Base-by-base conservation (phyloP, 2,888 invertebrate genomes). In the Darwinula stevensoni region DNA sequence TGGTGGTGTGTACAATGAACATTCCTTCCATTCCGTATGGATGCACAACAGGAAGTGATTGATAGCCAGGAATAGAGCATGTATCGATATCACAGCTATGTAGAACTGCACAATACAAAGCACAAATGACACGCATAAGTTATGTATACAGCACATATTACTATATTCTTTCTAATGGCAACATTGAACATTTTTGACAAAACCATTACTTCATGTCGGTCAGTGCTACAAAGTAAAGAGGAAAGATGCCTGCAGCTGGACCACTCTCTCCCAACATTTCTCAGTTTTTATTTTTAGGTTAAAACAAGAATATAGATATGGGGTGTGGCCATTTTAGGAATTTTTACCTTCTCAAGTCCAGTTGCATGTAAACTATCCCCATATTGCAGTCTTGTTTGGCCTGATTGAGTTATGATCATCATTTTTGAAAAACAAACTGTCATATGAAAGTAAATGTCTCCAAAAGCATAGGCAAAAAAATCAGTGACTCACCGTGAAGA, bases 11-110 rank as follows among this genome's bases (percentile, higher is more conserved):
- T 76, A 80, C 0, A 73, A 62, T 26, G 78, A 74, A 51, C 94
- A 94, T 40, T 75, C 78, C 44, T 76, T 72, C 86, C 88, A 94
- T 49, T 91, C 88, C 45, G 71, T 71, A 37, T 71, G 63, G 31
- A 94, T 71, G 48, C 97, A 97, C 40, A 69, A 69, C 36, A 86
- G 66, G 49, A 97, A 88, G 53, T 94, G 88, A 51, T 78, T 73
- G 39, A 88, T 63, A 3, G 84, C 70, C 49, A 97, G 58, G 44
- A 80, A 70, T 41, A 97, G 61, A 11, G 91, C 73, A 57, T 97
- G 91, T 39, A 78, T 56, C 30, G 91, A 94, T 53, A 94, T 74
- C 33, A 74, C 63, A n/a, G 91, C 94, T 45, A 97, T 91, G 54
- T 97, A 97, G 51, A 97, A 71, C 88, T 91, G 61, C 31, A n/a